Conservation (phyloP, 1,140 invertebrate genomes). For the Diorhabda elongata region DNA sequence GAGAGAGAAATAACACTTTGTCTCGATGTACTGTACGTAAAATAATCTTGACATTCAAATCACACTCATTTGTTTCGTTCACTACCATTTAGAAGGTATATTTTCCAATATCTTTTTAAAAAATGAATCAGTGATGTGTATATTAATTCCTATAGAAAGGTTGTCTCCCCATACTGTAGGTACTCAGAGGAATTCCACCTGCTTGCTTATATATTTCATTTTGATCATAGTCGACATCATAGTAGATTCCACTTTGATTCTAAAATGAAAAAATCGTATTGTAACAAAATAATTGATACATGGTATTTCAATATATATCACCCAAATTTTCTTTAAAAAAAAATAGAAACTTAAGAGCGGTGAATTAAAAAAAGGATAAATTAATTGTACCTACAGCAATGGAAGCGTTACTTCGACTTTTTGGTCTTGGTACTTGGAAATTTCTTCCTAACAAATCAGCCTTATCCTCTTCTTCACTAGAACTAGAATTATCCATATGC, state of each 20-base stretch:
- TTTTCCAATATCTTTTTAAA: slow-evolving; percentile 5
- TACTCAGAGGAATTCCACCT: slow-evolving; percentile 64
- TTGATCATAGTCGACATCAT: slow-evolving; percentile 80
- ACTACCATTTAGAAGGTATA: too few species aligned
- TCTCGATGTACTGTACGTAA: too few species aligned
- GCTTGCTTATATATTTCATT: slow-evolving; percentile 57
- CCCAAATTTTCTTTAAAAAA: too few species aligned
- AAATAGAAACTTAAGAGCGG: too few species aligned
- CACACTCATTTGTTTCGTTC: too few species aligned
- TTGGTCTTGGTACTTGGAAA: slow-evolving; percentile 71
- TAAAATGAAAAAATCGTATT: slow-evolving; percentile 32
- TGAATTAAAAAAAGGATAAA: too few species aligned
- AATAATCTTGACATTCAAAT: too few species aligned
- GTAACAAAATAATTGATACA: too few species aligned
- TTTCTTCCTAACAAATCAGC: slow-evolving; percentile 66
- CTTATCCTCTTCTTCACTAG: slow-evolving; percentile 65
- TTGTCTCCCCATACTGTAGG: slow-evolving; percentile 54
- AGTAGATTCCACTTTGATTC: slow-evolving; percentile 85
- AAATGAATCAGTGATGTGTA: background rate
- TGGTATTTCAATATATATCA: too few species aligned
- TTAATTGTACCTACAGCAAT: slow-evolving; percentile 56
- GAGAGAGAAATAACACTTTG: too few species aligned
- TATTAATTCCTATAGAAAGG: slow-evolving; percentile 43
- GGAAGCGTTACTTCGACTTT: slow-evolving; percentile 67
- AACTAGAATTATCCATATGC: slow-evolving; percentile 57